A percentile compares a stretch with the other conserved stretches of the same genome.
Conservation (phyloP, 1,140 invertebrate species). For the Triops cancriformis region DNA sequence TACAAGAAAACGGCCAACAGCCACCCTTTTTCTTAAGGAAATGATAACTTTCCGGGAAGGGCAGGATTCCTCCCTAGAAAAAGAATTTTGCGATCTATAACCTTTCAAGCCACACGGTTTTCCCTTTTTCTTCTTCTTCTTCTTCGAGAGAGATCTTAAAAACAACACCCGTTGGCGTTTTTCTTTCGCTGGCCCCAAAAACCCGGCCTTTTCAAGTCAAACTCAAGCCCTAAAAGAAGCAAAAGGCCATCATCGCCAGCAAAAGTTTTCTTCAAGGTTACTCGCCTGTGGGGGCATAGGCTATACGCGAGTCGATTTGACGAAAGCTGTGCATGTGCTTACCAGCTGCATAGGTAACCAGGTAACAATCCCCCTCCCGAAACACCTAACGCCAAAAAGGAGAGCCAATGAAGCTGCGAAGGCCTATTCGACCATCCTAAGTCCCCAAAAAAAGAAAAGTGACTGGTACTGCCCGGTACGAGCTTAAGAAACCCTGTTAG, state of each 20-base stretch:
- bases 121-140: neutral
- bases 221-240: neutral
- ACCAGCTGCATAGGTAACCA: neutral
- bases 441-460: neutral
- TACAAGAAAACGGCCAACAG: neutral
- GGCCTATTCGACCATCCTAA: neutral
- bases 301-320: neutral
- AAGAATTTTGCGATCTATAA: neutral
- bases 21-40: neutral
- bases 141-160: neutral
- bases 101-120: neutral
- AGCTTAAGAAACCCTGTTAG: neutral
- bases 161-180: too few species aligned
- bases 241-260: neutral
- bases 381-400: neutral
- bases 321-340: neutral
- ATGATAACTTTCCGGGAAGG: neutral
- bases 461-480: neutral
- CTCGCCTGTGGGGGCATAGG: neutral
- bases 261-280: constrained; percentile 2
- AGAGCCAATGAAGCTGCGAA: neutral
- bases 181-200: too few species aligned
- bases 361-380: neutral
- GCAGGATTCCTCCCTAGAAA: neutral
- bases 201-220: too few species aligned